Percentiles rank a stretch among this genome's conserved stretches.
Conservation (phyloP, 2,797 vertebrate genomes). For the Oreochromis mossambicus region DNA sequence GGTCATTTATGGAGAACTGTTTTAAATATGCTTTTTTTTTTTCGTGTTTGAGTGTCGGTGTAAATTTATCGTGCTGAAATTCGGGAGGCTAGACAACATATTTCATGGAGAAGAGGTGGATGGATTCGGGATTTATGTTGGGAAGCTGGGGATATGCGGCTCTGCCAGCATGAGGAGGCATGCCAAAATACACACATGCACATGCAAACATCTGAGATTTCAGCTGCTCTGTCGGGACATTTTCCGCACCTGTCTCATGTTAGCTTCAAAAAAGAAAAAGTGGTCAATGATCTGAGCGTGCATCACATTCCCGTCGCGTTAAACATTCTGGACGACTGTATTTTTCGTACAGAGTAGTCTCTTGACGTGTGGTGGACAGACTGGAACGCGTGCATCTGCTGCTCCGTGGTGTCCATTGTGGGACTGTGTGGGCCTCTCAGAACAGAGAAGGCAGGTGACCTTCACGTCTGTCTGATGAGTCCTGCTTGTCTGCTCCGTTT, state of each 20-base stretch:
- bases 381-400: conserved; percentile 23
- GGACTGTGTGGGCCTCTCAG: conserved; percentile 15
- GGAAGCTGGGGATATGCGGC: conserved; percentile 46
- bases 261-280: neutral
- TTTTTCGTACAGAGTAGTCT: neutral
- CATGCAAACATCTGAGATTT: conserved; percentile 30
- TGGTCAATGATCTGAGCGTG: neutral
- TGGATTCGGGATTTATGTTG: conserved; percentile 54
- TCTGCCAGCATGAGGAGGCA: conserved; percentile 43
- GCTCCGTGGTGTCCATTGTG: conserved; percentile 23
- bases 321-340: conserved; percentile 6
- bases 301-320: conserved; percentile 3
- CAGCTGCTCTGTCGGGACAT: conserved; percentile 26
- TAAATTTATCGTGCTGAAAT: conserved; percentile 28
- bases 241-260: conserved; percentile 23
- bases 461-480: conserved; percentile 66
- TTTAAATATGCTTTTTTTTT: conserved; percentile 5
- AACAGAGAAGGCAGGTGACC: conserved; percentile 64
- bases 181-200: conserved; percentile 47
- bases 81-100: conserved; percentile 24
- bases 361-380: conserved; percentile 8
- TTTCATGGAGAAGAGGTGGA: conserved; percentile 53
- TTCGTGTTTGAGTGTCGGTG: neutral
- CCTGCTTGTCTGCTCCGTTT: conserved; percentile 58
- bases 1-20: conserved; percentile 4